These are phyloP conservation scores for Eulemur coronatus DNA, from an alignment of 2,797 vertebrate genomes.

Conservation along the genomic window DNA sequence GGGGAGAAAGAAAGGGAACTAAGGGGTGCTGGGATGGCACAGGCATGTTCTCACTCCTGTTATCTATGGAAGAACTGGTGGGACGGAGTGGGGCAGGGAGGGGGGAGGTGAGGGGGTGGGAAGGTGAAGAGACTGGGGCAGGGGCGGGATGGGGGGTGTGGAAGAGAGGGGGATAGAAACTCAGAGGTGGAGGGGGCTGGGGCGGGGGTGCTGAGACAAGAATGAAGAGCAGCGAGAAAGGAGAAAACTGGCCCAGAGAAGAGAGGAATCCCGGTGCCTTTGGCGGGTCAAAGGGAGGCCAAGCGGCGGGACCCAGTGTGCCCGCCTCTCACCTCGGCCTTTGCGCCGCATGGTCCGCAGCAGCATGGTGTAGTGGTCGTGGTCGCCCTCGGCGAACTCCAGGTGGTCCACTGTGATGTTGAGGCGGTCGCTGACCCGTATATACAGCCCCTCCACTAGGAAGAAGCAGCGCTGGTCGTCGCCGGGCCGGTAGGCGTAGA, in stretches of 20 bases:
- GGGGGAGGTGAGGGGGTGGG: fast-evolving
- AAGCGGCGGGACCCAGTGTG: neutral
- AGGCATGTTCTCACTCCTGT: neutral
- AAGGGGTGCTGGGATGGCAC: neutral
- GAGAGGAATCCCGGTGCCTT: neutral
- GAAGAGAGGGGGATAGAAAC: neutral
- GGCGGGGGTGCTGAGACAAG: neutral
- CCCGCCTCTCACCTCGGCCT: constrained; percentile 87
- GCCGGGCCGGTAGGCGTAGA: constrained; percentile 87
- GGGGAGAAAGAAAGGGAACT: neutral
- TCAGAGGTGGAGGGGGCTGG: neutral
- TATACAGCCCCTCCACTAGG: constrained; percentile 90
- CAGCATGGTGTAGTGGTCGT: constrained; percentile 87
- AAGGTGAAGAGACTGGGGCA: neutral
- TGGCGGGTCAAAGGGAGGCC: neutral
- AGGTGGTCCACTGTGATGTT: constrained; percentile 88
- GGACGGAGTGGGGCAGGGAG: too few species aligned
- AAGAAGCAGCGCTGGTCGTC: constrained; percentile 92
- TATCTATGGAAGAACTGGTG: neutral
- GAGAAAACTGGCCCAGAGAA: neutral
- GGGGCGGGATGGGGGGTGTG: fast-evolving
- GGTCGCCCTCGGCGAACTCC: constrained; percentile 85
- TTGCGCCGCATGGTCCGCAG: constrained; percentile 86
- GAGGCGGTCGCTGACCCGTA: constrained; percentile 79
- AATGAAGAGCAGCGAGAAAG: neutral